Base-by-base conservation (phyloP, 2,797 vertebrate genomes). In the Psittacula derbiana region DNA sequence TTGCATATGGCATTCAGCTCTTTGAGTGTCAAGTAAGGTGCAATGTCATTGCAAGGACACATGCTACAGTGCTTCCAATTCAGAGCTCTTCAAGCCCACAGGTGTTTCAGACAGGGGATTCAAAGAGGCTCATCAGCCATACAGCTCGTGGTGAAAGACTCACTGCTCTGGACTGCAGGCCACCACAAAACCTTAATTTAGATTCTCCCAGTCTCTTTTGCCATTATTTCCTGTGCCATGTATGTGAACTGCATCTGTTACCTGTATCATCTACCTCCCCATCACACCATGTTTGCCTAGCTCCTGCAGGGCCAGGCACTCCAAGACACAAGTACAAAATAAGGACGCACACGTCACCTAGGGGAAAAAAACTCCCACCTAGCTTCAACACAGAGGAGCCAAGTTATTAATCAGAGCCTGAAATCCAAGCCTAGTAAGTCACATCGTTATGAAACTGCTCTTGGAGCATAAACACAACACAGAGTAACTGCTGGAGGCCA, bases 151-250 rank as follows among this genome's bases (percentile, higher is more conserved):
- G 23, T 36, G 12, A 53, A 2, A 83, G 25, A 50, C 33, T 60
- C 36, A 4, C 41, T 53, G 33, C 27, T 10, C 20, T 10, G 16
- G 49, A 69, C 40, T 10, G 41, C 71, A 44, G 82, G 43, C 64
- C 71, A 49, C 0, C 1, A 44, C 33, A 83, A 84, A 12, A 49
- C 52, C 49, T 75, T 61, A 36, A 65, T 41, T 41, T 33, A 75
- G 44, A 36, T 30, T 50, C 28, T 58, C 52, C 36, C 38, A 14
- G 11, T 4, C 44, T 20, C 47, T 69, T 41, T 2, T 21, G 11
- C 8, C 27, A 23, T 25, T 10, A 10, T 4, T 44, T 23, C 38
- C 31, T 17, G 16, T 4, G 3, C 1, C 0, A 0, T 1, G 38
- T 14, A 16, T 24, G 12, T 6, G 6, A 23, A 65, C 44, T 19